These are phyloP conservation scores for Brachionus sp. DNA, from an alignment of 1,140 invertebrate species.

Conservation along the genomic window DNA sequence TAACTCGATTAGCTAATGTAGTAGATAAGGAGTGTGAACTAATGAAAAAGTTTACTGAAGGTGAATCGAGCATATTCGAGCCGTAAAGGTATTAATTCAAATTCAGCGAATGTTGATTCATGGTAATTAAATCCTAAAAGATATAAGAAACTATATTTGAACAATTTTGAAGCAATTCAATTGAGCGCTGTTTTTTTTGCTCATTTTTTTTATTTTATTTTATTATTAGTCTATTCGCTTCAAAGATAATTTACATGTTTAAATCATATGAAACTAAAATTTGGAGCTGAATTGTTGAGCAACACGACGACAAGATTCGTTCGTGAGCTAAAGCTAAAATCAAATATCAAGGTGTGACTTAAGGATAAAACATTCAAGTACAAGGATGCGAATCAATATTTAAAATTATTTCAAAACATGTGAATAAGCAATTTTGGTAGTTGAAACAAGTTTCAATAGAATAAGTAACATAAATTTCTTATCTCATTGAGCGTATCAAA, in stretches of 20 bases:
- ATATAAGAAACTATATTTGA: neutral
- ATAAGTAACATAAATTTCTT: slow-evolving; percentile 6
- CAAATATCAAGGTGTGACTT: slow-evolving; percentile 24
- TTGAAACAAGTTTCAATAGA: slow-evolving; percentile 22
- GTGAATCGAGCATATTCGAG: neutral
- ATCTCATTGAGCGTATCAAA: slow-evolving; percentile 42
- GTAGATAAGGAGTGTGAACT: neutral
- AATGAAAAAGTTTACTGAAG: neutral
- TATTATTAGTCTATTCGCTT: neutral
- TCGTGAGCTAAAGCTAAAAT: slow-evolving; percentile 1
- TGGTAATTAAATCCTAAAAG: slow-evolving; percentile 3
- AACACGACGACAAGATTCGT: neutral
- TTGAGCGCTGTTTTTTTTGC: neutral
- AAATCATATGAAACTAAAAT: slow-evolving; percentile 5
- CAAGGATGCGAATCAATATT: neutral
- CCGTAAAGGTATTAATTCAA: neutral
- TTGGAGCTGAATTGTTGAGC: neutral
- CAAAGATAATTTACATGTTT: slow-evolving; percentile 1
- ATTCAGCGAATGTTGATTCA: neutral
- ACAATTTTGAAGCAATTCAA: neutral
- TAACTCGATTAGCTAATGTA: neutral
- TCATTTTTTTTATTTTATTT: neutral
- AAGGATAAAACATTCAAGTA: neutral
- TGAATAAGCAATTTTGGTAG: slow-evolving; percentile 11
- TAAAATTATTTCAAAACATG: neutral